Percentiles rank a stretch among this genome's conserved stretches.
These are phyloP conservation scores for Contarinia nasturtii DNA, from an alignment of 1,140 invertebrate species.

Conservation along the genomic window DNA sequence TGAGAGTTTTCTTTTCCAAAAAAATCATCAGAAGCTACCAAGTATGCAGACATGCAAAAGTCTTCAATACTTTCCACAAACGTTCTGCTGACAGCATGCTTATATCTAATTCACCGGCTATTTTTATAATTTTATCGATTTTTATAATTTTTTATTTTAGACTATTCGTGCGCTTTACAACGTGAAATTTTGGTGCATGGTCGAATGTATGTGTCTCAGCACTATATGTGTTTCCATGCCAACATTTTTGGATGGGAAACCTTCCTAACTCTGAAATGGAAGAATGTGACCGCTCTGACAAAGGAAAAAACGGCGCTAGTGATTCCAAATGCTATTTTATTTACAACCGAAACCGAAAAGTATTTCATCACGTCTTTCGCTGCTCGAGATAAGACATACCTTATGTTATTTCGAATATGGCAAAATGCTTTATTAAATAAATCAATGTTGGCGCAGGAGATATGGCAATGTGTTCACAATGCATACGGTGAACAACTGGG, in stretches of 20 bases:
- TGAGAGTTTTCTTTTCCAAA: background rate
- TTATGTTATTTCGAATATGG: conserved; percentile 90
- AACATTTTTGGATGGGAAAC: conserved; percentile 93
- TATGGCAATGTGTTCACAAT: conserved; percentile 81
- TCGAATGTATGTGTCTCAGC: conserved; percentile 78
- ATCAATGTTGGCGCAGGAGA: conserved; percentile 66
- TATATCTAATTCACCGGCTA: no score
- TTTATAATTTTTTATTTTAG: conserved; percentile 27
- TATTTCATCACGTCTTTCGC: conserved; percentile 87
- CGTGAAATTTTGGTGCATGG: conserved; percentile 86
- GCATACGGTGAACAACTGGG: conserved; percentile 86
- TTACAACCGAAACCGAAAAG: conserved; percentile 66
- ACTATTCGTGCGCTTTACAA: conserved; percentile 92
- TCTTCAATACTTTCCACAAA: no score
- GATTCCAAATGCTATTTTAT: conserved; percentile 86
- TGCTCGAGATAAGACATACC: conserved; percentile 77
- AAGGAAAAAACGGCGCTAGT: conserved; percentile 81
- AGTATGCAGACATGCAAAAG: no score
- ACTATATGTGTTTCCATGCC: conserved; percentile 87
- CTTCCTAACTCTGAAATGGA: conserved; percentile 57
- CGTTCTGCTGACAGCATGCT: no score
- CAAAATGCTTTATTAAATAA: conserved; percentile 85
- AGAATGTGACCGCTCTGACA: conserved; percentile 78
- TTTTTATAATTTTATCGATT: background rate
- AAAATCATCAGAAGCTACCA: no score